Conservation (phyloP, 2,113 vertebrate genomes). For the Climacteris rufus region DNA sequence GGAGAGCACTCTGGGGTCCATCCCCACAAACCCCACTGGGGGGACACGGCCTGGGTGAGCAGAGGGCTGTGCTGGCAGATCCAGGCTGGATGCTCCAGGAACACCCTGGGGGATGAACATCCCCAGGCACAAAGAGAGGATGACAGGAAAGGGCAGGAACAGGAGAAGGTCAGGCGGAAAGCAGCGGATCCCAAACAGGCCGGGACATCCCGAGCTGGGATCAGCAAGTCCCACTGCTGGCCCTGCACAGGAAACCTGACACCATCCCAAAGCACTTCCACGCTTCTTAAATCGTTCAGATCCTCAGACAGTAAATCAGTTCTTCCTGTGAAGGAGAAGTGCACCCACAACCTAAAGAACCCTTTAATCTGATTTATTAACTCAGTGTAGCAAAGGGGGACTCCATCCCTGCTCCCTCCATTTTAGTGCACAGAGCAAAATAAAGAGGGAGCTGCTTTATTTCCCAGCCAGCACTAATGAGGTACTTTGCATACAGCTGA, state of each 20-base stretch:
- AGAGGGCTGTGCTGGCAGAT: background rate
- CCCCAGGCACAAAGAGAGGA: background rate
- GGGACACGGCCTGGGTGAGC: fast-evolving
- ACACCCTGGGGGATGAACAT: background rate
- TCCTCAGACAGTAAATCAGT: background rate
- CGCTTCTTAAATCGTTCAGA: background rate
- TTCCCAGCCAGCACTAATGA: background rate
- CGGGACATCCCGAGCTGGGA: too few relatives aligned
- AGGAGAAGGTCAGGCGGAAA: conserved; percentile 21
- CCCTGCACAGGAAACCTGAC: background rate
- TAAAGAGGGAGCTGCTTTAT: background rate
- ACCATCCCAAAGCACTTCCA: background rate
- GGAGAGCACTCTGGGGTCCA: fast-evolving
- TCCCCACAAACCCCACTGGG: background rate
- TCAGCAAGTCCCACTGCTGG: too few relatives aligned
- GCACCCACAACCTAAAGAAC: background rate
- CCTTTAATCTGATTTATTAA: background rate
- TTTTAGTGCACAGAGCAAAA: background rate
- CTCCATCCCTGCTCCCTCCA: background rate
- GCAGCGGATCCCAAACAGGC: background rate
- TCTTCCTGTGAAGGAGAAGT: background rate
- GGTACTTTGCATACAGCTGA: background rate
- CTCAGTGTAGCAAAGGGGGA: background rate
- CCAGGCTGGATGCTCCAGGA: background rate
- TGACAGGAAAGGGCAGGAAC: background rate